These are phyloP conservation scores for Cyrtodaria siliqua DNA, from an alignment of 2,888 invertebrate genomes.

Conservation along the genomic window DNA sequence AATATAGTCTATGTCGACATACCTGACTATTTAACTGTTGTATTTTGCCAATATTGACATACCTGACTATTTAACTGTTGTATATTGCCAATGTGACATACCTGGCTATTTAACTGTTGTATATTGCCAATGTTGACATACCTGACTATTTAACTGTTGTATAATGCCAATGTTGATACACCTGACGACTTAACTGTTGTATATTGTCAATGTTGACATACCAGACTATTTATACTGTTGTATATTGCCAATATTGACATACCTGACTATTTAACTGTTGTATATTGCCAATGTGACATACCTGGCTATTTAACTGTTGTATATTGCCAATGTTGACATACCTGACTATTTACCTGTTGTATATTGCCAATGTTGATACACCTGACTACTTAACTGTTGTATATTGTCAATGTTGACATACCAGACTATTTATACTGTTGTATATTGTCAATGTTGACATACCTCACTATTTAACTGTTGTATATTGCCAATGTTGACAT, in stretches of 20 bases:
- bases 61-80: no score
- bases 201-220: neutral
- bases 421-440: no score
- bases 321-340: neutral
- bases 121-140: constrained; percentile 83
- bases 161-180: neutral
- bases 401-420: constrained; percentile 78
- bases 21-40: neutral
- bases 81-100: constrained; percentile 33
- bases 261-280: no score
- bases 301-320: neutral
- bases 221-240: no score
- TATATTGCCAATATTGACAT: no score
- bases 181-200: neutral
- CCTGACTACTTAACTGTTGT: no score
- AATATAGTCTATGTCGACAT: neutral
- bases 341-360: no score
- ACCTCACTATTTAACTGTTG: constrained; percentile 84
- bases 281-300: neutral
- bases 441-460: constrained; percentile 6
- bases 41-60: neutral
- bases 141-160: no score
- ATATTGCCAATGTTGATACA: no score
- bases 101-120: constrained; percentile 84
- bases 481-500: constrained; percentile 83